Percentiles rank a stretch among this genome's conserved stretches.
These are phyloP conservation scores for Grapholita molesta DNA, from an alignment of 1,140 invertebrate genomes.

Conservation along the genomic window DNA sequence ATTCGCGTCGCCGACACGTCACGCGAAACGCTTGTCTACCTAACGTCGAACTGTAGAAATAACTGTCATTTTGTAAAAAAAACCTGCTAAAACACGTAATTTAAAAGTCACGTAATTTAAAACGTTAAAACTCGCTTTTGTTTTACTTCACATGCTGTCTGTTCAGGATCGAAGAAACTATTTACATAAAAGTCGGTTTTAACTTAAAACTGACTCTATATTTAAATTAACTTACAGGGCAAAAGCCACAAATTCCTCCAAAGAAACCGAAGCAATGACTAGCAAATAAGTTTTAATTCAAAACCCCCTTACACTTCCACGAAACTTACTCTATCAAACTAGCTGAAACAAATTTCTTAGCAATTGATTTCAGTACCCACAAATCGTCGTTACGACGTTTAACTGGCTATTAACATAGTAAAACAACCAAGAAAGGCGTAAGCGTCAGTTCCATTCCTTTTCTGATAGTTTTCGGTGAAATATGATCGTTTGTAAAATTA, in stretches of 20 bases:
- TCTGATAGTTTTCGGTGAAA: background rate
- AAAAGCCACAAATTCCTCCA: background rate
- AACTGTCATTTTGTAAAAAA: no score
- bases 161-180: no score
- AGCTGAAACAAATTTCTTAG: background rate
- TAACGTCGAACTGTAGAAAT: no score
- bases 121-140: no score
- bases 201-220: no score
- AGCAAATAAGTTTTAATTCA: background rate
- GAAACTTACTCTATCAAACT: background rate
- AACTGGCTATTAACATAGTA: background rate
- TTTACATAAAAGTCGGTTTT: no score
- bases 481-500: background rate
- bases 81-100: no score
- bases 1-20: no score
- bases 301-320: background rate
- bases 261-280: background rate
- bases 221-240: background rate
- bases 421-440: background rate
- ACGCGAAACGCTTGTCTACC: no score
- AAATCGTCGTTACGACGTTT: background rate
- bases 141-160: no score
- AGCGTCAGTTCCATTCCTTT: background rate
- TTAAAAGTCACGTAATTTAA: no score
- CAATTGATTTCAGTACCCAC: background rate